phyloP scores from a whole-genome alignment of 2,888 invertebrate genomes.

The Marronus borbonicus region DNA sequence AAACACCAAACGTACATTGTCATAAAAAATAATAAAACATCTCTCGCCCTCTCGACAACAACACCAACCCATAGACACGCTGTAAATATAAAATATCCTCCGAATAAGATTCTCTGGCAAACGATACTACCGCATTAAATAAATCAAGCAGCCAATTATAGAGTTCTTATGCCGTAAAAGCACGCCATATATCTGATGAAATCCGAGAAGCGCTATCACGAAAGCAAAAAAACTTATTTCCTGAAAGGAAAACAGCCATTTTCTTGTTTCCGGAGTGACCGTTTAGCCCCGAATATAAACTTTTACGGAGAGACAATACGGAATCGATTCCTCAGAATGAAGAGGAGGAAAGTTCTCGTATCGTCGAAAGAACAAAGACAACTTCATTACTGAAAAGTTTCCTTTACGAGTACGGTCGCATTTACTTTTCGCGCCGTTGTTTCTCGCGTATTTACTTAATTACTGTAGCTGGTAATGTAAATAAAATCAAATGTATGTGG shows the following conservation, averaged over 20 bases:
- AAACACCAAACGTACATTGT: no score
- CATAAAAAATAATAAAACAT: no score
- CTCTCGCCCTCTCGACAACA: no score
- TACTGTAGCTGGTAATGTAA: no score
- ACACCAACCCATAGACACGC: no score
- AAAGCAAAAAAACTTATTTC: slow-evolving; percentile 24
- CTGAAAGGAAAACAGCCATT: slow-evolving; percentile 34
- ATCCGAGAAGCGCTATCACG: slow-evolving; percentile 20
- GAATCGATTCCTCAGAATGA: slow-evolving; percentile 13
- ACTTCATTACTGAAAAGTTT: slow-evolving; percentile 21
- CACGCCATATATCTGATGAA: slow-evolving; percentile 21
- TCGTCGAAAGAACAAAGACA: slow-evolving; percentile 6
- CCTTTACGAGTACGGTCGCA: neutral
- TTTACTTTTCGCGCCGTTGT: neutral
- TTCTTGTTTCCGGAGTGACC: slow-evolving; percentile 43
- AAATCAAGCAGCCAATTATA: neutral
- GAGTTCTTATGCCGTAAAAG: slow-evolving; percentile 9
- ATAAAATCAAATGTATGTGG: no score
- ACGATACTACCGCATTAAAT: neutral
- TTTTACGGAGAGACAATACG: slow-evolving; percentile 25
- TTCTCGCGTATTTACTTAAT: neutral
- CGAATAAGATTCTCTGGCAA: no score
- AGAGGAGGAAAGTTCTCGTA: slow-evolving; percentile 15
- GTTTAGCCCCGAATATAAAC: slow-evolving; percentile 36
- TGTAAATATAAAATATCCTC: no score